These are phyloP conservation scores for Girardinichthys multiradiatus DNA, from an alignment of 2,113 vertebrate species.

Conservation along the genomic window DNA sequence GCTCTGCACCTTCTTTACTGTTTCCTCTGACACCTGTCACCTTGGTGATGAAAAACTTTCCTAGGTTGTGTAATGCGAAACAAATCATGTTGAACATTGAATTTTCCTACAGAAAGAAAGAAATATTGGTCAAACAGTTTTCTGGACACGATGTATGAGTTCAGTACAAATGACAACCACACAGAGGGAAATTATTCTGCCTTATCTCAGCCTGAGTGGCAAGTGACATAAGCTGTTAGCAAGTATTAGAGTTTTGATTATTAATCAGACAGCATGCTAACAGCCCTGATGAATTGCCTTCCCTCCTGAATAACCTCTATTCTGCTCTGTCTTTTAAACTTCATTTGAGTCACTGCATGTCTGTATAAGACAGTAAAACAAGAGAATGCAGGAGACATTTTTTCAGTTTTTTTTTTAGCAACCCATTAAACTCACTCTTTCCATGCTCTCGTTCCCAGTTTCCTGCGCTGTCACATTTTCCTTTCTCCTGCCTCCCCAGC, in stretches of 20 bases:
- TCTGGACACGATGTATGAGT: not conserved
- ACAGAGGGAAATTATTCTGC: slow-evolving; percentile 43
- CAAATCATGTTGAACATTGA: not conserved
- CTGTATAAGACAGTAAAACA: slow-evolving; percentile 23
- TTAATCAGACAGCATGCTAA: slow-evolving; percentile 53
- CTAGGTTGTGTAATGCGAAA: not conserved
- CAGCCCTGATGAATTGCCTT: slow-evolving; percentile 58
- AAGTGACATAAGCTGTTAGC: slow-evolving; percentile 57
- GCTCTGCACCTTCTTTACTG: not conserved
- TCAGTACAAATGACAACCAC: slow-evolving; percentile 35
- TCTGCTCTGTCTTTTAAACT: slow-evolving; percentile 36
- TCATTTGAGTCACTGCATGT: slow-evolving; percentile 31
- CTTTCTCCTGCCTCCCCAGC: slow-evolving; percentile 33
- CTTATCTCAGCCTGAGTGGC: slow-evolving; percentile 52
- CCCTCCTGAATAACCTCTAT: slow-evolving; percentile 51
- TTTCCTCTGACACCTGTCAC: not conserved
- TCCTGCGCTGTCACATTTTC: slow-evolving; percentile 37
- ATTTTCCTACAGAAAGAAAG: not conserved
- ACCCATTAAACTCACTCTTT: slow-evolving; percentile 14
- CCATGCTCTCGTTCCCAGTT: slow-evolving; percentile 27
- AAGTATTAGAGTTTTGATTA: slow-evolving; percentile 47
- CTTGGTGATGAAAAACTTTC: not conserved
- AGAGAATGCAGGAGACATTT: slow-evolving; percentile 32
- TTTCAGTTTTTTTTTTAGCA: slow-evolving; percentile 47
- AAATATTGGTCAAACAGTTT: slow-evolving; percentile 12